phyloP scores from a whole-genome alignment of 2,888 invertebrate genomes.

The Iphiclides podalirius region DNA sequence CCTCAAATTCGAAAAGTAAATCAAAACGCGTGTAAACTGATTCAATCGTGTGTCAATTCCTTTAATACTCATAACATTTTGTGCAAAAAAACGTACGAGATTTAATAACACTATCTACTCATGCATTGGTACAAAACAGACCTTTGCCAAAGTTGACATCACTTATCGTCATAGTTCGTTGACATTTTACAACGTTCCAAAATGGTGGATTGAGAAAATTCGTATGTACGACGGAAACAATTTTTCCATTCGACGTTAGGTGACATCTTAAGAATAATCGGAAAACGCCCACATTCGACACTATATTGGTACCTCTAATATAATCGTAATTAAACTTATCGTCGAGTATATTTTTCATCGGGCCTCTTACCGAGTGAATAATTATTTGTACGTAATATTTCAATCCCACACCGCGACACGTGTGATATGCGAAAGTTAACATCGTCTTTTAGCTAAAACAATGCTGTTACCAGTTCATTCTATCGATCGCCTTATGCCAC shows the following conservation, averaged over 20 bases:
- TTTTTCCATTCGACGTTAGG: slow-evolving; percentile 6
- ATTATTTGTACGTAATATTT: slow-evolving; percentile 17
- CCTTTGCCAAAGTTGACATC: background rate
- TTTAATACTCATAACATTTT: too few relatives aligned
- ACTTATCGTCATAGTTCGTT: slow-evolving; percentile 2
- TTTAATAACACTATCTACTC: too few relatives aligned
- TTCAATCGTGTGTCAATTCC: too few relatives aligned
- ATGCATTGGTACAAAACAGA: background rate
- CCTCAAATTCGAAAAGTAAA: too few relatives aligned
- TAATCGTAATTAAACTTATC: slow-evolving; percentile 22
- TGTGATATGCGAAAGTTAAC: slow-evolving; percentile 14
- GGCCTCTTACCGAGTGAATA: slow-evolving; percentile 5
- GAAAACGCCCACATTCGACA: slow-evolving; percentile 16
- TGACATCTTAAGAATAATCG: slow-evolving; percentile 14
- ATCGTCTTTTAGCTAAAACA: background rate
- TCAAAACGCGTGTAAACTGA: too few relatives aligned
- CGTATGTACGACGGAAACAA: slow-evolving; percentile 19
- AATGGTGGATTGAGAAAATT: slow-evolving; percentile 14
- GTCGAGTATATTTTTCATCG: slow-evolving; percentile 12
- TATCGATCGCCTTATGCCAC: background rate
- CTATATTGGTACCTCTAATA: slow-evolving; percentile 16
- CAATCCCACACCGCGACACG: slow-evolving; percentile 18
- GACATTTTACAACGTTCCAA: slow-evolving; percentile 1
- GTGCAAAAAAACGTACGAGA: too few relatives aligned
- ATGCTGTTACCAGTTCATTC: background rate